phyloP scores from a whole-genome alignment of 2,113 vertebrate genomes.

The Merops nubicus region DNA sequence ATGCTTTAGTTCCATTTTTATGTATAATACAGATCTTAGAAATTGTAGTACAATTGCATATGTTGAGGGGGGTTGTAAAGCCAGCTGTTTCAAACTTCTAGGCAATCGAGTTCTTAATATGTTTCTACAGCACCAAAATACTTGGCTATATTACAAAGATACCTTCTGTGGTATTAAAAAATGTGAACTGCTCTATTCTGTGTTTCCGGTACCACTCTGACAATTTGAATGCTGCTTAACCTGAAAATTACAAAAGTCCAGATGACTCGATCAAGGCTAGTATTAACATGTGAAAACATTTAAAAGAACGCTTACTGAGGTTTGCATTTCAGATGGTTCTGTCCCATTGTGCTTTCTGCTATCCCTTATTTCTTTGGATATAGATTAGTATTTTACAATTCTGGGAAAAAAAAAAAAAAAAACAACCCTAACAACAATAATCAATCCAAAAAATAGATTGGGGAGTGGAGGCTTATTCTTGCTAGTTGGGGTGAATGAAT shows the following conservation, averaged over 20 bases:
- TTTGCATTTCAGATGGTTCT: not conserved
- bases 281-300: not conserved
- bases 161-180: not conserved
- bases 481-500: not conserved
- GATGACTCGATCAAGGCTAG: not conserved
- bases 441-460: too few relatives aligned
- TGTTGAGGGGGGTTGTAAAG: not conserved
- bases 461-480: rapidly evolving
- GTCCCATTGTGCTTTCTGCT: not conserved
- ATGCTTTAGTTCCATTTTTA: not conserved
- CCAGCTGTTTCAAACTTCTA: not conserved
- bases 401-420: not conserved
- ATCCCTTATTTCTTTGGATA: not conserved
- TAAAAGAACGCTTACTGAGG: not conserved
- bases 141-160: not conserved
- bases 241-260: not conserved
- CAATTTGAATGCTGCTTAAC: not conserved
- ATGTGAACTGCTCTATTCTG: not conserved
- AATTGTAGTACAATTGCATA: not conserved
- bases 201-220: not conserved
- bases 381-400: not conserved
- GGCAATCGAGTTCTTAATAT: not conserved
- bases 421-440: not conserved
- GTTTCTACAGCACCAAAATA: not conserved
- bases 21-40: not conserved